These are phyloP conservation scores for Cyrtonyx montezumae DNA, from an alignment of 2,113 vertebrate species.

Conservation along the genomic window DNA sequence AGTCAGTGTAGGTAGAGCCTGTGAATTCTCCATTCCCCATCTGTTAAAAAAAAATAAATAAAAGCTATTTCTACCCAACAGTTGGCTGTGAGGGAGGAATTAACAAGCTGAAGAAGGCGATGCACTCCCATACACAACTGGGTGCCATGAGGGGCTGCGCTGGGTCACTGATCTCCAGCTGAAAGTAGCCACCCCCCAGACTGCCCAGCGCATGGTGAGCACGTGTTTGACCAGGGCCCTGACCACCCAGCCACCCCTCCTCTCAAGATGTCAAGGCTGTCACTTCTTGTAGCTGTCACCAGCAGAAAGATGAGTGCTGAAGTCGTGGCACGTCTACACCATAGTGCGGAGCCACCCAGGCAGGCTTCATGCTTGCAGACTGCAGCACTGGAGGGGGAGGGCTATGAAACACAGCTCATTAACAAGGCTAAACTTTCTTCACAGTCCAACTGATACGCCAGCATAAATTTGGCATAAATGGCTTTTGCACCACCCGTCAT, in stretches of 20 bases:
- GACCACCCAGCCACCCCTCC: background rate
- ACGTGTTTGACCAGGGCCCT: constrained; percentile 5
- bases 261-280: background rate
- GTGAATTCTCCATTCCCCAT: constrained; percentile 24
- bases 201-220: background rate
- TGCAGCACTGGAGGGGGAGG: background rate
- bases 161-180: constrained; percentile 1
- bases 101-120: background rate
- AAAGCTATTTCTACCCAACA: constrained; percentile 34
- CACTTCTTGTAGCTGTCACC: background rate
- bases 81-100: constrained; percentile 26
- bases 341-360: background rate
- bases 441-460: background rate
- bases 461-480: background rate
- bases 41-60: background rate
- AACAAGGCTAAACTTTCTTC: background rate
- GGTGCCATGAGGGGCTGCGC: background rate
- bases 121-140: background rate
- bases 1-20: background rate
- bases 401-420: background rate
- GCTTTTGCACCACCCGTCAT: background rate
- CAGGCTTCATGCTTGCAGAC: background rate
- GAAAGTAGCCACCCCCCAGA: background rate
- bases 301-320: background rate
- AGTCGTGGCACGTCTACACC: background rate